Percentiles rank a stretch among this genome's conserved stretches.
Evolutionary conservation across 2,113 vertebrate species (phyloP).

Genomic region (Narcine bancroftii): DNA sequence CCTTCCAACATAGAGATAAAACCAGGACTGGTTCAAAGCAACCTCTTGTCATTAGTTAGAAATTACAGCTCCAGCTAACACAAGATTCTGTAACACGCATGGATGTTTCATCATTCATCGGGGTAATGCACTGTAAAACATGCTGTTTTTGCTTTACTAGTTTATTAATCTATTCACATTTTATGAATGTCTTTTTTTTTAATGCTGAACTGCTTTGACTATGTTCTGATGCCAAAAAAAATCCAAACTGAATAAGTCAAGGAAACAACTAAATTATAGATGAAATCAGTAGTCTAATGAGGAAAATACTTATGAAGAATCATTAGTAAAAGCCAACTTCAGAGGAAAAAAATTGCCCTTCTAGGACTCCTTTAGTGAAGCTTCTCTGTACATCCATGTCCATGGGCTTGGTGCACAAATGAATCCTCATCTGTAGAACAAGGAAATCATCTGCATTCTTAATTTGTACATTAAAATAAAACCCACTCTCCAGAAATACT

Average conservation of each 20-base stretch:
- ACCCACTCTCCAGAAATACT: not conserved
- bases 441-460: not conserved
- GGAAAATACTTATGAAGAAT: conserved; percentile 25
- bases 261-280: not conserved
- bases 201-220: not conserved
- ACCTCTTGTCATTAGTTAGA: not conserved
- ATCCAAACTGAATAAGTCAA: not conserved
- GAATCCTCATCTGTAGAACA: not conserved
- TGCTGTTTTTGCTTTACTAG: not conserved
- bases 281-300: not conserved
- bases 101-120: not conserved
- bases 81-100: conserved; percentile 1
- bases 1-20: not conserved
- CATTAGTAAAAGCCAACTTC: not conserved
- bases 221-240: conserved; percentile 3
- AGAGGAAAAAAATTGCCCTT: not conserved
- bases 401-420: not conserved
- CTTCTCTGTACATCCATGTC: not conserved
- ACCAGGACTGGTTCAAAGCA: not conserved
- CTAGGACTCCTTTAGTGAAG: not conserved
- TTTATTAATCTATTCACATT: conserved; percentile 20
- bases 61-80: not conserved
- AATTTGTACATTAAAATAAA: not conserved
- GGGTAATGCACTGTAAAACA: not conserved
- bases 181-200: not conserved